These are phyloP conservation scores for Lamproptera curius DNA, from an alignment of 2,888 invertebrate species.

Conservation along the genomic window DNA sequence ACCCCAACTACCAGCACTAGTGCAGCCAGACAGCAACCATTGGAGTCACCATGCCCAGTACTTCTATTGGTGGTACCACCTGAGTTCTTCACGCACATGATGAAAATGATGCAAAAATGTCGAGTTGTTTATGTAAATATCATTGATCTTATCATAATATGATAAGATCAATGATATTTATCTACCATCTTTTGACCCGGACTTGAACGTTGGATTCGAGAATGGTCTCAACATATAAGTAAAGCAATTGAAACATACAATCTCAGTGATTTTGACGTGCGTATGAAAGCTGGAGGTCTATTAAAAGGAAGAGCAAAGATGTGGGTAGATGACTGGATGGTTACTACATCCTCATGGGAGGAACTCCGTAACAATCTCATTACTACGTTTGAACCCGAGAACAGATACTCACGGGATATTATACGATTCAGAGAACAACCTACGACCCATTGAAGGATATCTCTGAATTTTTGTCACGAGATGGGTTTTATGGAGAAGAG, in stretches of 20 bases:
- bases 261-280: constrained; percentile 23
- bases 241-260: constrained; percentile 23
- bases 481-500: neutral
- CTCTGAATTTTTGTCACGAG: constrained; percentile 7
- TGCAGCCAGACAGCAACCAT: too few relatives aligned
- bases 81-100: constrained; percentile 27
- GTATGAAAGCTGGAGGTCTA: constrained; percentile 17
- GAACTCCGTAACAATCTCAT: constrained; percentile 21
- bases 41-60: constrained; percentile 14
- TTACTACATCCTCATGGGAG: constrained; percentile 22
- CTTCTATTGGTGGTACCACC: neutral
- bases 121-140: constrained; percentile 23
- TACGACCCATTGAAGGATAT: constrained; percentile 21
- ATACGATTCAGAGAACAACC: constrained; percentile 11
- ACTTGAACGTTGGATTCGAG: constrained; percentile 25
- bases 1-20: too few relatives aligned
- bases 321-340: constrained; percentile 23
- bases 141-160: constrained; percentile 20
- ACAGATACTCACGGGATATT: constrained; percentile 18
- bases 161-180: constrained; percentile 29
- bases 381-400: constrained; percentile 24
- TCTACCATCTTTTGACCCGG: constrained; percentile 33
- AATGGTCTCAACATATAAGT: constrained; percentile 24
- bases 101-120: constrained; percentile 31
- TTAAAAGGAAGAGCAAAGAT: constrained; percentile 20